Percentiles rank a stretch among this genome's conserved stretches.
These are phyloP conservation scores for Paelopatides confundens DNA, from an alignment of 53 echinoderm and acorn worm species.

Conservation along the genomic window DNA sequence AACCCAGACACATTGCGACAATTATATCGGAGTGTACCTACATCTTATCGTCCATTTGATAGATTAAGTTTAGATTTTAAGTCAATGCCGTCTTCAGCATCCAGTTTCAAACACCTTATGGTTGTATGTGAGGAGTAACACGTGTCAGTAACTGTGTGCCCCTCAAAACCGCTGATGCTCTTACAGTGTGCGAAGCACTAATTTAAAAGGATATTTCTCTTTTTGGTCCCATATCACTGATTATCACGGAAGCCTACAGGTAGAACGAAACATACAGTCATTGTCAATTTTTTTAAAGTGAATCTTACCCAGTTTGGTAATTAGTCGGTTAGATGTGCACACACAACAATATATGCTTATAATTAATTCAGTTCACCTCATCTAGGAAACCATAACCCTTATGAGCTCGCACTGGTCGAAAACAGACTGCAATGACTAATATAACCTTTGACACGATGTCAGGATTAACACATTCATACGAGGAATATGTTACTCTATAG, in stretches of 20 bases:
- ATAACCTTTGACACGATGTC: background rate
- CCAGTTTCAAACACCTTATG: too few relatives aligned
- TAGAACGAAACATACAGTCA: constrained; percentile 52
- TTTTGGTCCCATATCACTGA: constrained; percentile 46
- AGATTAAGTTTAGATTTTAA: constrained; percentile 40
- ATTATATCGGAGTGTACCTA: constrained; percentile 9
- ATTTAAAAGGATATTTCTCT: constrained; percentile 34
- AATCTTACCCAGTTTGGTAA: too few relatives aligned
- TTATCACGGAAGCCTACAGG: constrained; percentile 63
- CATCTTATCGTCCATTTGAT: constrained; percentile 20
- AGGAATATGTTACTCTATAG: background rate
- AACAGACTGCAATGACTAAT: background rate
- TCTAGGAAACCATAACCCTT: background rate
- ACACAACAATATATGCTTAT: background rate
- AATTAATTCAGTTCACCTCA: background rate
- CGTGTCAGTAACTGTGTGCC: background rate
- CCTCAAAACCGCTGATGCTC: background rate
- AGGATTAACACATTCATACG: background rate
- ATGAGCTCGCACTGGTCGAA: background rate
- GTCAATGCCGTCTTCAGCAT: constrained; percentile 10
- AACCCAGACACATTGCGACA: constrained; percentile 28
- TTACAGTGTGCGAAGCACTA: background rate
- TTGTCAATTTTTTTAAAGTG: constrained; percentile 41
- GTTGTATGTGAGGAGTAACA: background rate
- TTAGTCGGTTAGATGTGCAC: background rate